phyloP scores from a whole-genome alignment of 2,113 vertebrate genomes.

The Ornithorhynchus anatinus region DNA sequence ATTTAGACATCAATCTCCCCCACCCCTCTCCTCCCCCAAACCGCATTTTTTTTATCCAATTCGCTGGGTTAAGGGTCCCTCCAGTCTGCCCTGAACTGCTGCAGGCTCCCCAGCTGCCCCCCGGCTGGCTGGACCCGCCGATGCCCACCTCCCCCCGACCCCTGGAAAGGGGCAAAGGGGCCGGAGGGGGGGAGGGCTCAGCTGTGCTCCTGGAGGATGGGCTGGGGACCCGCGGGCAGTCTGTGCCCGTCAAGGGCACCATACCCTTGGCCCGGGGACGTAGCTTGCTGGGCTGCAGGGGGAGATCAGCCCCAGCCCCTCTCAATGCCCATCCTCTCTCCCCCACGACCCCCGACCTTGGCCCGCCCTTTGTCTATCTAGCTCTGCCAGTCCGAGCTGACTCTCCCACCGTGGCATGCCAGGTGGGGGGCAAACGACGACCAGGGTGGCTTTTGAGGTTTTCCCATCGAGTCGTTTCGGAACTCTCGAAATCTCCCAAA shows the following conservation, averaged over 20 bases:
- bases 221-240: too few species aligned
- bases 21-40: slow-evolving; percentile 20
- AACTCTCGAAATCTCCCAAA: not conserved
- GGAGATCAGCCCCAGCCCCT: too few species aligned
- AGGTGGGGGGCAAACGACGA: not conserved
- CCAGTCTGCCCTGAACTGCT: not conserved
- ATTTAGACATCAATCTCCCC: slow-evolving; percentile 63
- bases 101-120: not conserved
- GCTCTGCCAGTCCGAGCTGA: too few species aligned
- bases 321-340: too few species aligned
- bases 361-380: not conserved
- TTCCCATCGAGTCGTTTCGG: not conserved
- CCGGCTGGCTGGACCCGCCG: too few species aligned
- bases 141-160: too few species aligned
- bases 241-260: too few species aligned
- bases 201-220: too few species aligned
- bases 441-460: not conserved
- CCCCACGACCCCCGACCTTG: not conserved
- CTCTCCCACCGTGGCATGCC: too few species aligned
- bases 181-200: not conserved
- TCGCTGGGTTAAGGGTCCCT: too few species aligned
- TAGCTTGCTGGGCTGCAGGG: too few species aligned
- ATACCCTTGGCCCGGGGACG: too few species aligned
- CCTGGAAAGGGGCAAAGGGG: not conserved
- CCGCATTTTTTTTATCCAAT: not conserved